Base-by-base conservation (phyloP, 1,140 invertebrate species). In the Whitmania pigra region DNA sequence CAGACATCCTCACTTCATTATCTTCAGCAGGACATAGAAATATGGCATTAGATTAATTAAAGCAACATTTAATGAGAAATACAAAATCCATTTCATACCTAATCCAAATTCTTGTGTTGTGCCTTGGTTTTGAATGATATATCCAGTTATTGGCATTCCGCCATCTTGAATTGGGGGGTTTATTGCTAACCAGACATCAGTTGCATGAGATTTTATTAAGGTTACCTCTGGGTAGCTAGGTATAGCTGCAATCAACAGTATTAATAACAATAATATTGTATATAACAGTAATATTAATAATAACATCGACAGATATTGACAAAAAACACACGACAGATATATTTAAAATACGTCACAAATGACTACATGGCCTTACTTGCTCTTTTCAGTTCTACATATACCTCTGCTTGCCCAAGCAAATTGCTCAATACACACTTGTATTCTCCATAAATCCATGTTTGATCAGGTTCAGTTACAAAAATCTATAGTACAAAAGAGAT, bases 361-460 rank as follows among this genome's bases (percentile, higher is more conserved):
- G 31, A 36, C 31, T 36, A 36, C 11, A 63, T 15, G 0, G 43
- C 15, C 57, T 63, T 25, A 63, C 57, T 63, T 63, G 57, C 57
- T 63, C 57, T 63, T 63, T 63, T 63, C 57, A 63, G 29, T 22
- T 63, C 22, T 15, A 17, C 11, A 63, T 25, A 22, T 25, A n/a
- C 11, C 18, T 22, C 22, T 25, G 22, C 57, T 25, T 63, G 22
- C 2, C 57, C 57, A 17, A 63, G 29, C 18, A 63, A 25, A 63
- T 63, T 63, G 29, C 7, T 25, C 57, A 63, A 22, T 6, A 31
- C 20, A n/a, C 57, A 63, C 15, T 15, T 22, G 29, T 63, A 63
- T 63, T 22, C 22, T 63, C 29, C 57, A 63, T 63, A 63, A 25
- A 63, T 63, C 57, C 57, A 63, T 22, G 57, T 31, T 31, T 63